Conservation (phyloP, 2,797 vertebrate species). For the Chelidonichthys spinosus region DNA sequence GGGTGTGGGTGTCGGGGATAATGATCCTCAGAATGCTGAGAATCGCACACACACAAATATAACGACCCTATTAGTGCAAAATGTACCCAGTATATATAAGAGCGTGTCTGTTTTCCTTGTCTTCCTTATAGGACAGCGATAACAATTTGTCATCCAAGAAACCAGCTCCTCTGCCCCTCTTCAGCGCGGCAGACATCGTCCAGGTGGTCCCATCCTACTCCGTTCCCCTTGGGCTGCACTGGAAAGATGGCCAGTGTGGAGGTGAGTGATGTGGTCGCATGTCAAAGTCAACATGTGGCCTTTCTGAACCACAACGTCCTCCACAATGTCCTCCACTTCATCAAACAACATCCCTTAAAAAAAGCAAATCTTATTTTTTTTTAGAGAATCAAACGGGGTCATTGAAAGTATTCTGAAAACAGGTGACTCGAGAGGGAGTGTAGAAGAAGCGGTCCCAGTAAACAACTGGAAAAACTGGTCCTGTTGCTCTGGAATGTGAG, state of each 20-base stretch:
- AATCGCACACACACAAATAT: background rate
- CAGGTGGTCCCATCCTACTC: constrained; percentile 77
- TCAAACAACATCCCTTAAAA: background rate
- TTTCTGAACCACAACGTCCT: background rate
- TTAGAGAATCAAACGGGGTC: background rate
- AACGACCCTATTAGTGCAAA: background rate
- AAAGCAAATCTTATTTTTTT: background rate
- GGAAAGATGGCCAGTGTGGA: constrained; percentile 55
- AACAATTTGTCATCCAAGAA: constrained; percentile 68
- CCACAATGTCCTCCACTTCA: background rate
- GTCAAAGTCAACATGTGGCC: background rate
- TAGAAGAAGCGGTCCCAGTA: constrained; percentile 1
- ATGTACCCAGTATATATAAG: accelerated
- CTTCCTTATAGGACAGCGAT: constrained; percentile 66
- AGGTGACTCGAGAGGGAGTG: background rate
- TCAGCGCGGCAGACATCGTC: constrained; percentile 81
- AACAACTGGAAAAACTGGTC: constrained; percentile 73
- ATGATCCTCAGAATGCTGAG: too few species aligned
- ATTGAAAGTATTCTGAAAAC: background rate
- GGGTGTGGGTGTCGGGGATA: too few species aligned
- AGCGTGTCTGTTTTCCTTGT: background rate
- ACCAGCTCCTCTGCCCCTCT: constrained; percentile 66
- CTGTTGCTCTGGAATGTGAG: constrained; percentile 55
- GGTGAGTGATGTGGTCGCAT: constrained; percentile 47
- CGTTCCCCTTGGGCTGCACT: constrained; percentile 46